Percentiles rank a stretch among this genome's conserved stretches.
Evolutionary conservation across 2,888 invertebrate species (phyloP).

Genomic region (Apodemia mormo): DNA sequence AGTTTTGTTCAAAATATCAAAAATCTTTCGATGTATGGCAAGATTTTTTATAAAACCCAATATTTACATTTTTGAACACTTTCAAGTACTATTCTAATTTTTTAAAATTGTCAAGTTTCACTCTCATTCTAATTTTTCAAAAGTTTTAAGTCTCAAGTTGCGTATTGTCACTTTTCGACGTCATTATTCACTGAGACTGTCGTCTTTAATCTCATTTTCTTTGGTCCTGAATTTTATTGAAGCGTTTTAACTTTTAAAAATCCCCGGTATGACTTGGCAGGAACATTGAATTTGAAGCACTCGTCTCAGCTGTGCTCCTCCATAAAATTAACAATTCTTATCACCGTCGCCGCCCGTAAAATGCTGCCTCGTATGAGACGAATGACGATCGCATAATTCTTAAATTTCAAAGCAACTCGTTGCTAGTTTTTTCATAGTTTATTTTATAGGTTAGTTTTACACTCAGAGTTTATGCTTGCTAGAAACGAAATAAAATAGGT

Average conservation of each 20-base stretch:
- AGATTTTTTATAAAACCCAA: too few relatives aligned
- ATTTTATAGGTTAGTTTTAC: not conserved
- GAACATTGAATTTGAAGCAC: slow-evolving; percentile 53
- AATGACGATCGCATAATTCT: slow-evolving; percentile 7
- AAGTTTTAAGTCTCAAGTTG: not conserved
- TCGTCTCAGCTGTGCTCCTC: slow-evolving; percentile 43
- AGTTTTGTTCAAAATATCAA: too few relatives aligned
- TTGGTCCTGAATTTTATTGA: slow-evolving; percentile 8
- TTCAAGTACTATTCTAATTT: too few relatives aligned
- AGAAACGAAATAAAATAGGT: not conserved
- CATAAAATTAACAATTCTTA: slow-evolving; percentile 76
- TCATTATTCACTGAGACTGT: not conserved
- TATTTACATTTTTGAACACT: too few relatives aligned
- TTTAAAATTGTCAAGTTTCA: too few relatives aligned
- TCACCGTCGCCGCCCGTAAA: slow-evolving; percentile 68
- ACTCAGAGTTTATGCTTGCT: not conserved
- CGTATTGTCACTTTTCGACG: not conserved
- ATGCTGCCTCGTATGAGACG: slow-evolving; percentile 34
- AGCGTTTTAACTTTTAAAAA: slow-evolving; percentile 15
- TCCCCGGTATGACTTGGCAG: slow-evolving; percentile 23
- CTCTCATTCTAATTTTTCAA: not conserved
- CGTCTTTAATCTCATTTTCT: slow-evolving; percentile 11
- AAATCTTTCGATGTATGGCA: too few relatives aligned
- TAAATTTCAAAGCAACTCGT: slow-evolving; percentile 10
- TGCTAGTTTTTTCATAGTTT: not conserved